Evolutionary conservation across 2,113 vertebrate genomes (phyloP), one percentile per base, ranked within the genome.

Genomic region (Prolemur simus): DNA sequence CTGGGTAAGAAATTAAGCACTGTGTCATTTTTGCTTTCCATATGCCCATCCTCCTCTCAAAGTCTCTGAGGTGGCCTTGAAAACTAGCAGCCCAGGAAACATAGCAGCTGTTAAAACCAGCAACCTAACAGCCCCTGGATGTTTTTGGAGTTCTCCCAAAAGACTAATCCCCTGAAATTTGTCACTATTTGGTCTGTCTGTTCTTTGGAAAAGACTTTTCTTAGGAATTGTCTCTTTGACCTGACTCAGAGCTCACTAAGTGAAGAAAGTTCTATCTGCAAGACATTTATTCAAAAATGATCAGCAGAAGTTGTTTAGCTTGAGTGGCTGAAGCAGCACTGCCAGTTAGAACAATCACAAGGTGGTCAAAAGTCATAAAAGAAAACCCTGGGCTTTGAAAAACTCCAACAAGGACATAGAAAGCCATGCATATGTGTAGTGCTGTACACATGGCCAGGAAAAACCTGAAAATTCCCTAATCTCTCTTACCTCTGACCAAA

Each of bases 361-460:
- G n/a, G 15, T 68, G 4, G 3, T 49, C 34, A 95, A 58, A 56
- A 87, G 17, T 82, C 20, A 71, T 23, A 54, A 60, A 54, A 29
- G 17, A 4, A 66, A 69, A 47, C 52, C 52, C 52, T 54, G 17
- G 9, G 6, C 4, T 60, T 74, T 93, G 47, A 45, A 77, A 87
- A 88, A 5, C 20, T 95, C 39, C 39, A 32, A 20, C 20, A 66
- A n/a, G 10, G 32, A 52, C 9, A 25, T n/a, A 78, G 29, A 54
- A 88, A 37, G 3, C 8, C 5, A 4, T 4, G 8, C 2, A 14
- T 45, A 15, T 47, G 2, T 66, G 4, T 3, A 76, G n/a, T n/a
- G 1, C 10, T 69, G 11, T n/a, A 37, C 0, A 6, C 7, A 45
- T 52, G 4, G 2, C 82, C 21, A 66, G 29, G 5, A 68, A 94